phyloP scores from a whole-genome alignment of 2,888 invertebrate genomes.

The Teinopalpus imperialis region DNA sequence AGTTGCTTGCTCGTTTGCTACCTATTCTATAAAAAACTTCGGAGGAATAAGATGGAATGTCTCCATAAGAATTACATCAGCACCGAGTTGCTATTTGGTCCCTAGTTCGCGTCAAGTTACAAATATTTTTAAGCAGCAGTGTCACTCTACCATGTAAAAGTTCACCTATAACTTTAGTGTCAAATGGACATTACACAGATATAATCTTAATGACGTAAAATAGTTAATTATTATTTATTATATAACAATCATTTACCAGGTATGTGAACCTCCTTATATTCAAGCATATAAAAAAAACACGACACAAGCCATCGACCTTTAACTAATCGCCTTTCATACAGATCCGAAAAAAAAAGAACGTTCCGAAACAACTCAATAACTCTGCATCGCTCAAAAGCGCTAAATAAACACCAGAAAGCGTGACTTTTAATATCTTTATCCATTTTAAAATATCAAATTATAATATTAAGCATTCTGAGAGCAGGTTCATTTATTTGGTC shows the following conservation, averaged over 20 bases:
- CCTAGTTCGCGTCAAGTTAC: too few relatives aligned
- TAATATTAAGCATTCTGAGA: slow-evolving; percentile 75
- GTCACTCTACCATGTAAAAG: too few relatives aligned
- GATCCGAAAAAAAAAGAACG: slow-evolving; percentile 36
- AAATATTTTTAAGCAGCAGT: too few relatives aligned
- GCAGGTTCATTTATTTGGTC: slow-evolving; percentile 68
- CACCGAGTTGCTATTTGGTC: too few relatives aligned
- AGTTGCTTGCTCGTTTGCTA: too few relatives aligned
- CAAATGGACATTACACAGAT: too few relatives aligned
- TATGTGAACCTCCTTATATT: slow-evolving; percentile 4
- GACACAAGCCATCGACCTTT: slow-evolving; percentile 25
- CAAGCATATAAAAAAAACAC: slow-evolving; percentile 2
- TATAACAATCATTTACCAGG: slow-evolving; percentile 17
- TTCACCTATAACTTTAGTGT: too few relatives aligned
- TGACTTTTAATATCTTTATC: slow-evolving; percentile 80
- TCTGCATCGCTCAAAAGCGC: slow-evolving; percentile 60
- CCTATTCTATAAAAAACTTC: too few relatives aligned
- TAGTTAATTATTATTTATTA: slow-evolving; percentile 8
- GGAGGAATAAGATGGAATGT: too few relatives aligned
- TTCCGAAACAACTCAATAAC: slow-evolving; percentile 53
- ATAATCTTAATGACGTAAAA: too few relatives aligned
- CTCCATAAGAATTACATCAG: too few relatives aligned
- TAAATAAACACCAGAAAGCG: slow-evolving; percentile 77
- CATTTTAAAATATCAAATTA: slow-evolving; percentile 81
- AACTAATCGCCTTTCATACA: slow-evolving; percentile 22